Evolutionary conservation across 2,113 vertebrate species (phyloP).

Genomic region (Caretta caretta): DNA sequence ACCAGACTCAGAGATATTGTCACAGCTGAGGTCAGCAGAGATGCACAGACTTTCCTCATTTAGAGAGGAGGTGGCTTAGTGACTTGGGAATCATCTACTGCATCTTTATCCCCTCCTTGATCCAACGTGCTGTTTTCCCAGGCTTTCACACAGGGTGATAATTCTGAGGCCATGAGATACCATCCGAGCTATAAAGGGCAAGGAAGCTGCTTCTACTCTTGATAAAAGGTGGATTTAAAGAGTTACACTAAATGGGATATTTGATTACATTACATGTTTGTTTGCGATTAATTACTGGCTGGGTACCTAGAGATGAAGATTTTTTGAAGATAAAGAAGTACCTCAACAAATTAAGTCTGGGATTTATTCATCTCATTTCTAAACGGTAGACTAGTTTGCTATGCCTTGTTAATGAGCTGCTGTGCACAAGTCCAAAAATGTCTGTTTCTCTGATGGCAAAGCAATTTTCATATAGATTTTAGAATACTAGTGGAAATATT

Average conservation of each 20-base stretch:
- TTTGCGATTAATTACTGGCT: not conserved
- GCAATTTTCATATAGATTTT: not conserved
- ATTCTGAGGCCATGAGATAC: not conserved
- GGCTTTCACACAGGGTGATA: fast-evolving
- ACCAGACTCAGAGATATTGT: not conserved
- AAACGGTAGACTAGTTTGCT: too few relatives aligned
- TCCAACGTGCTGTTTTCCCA: slow-evolving; percentile 7
- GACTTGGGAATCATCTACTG: not conserved
- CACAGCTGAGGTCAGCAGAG: not conserved
- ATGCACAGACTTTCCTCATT: not conserved
- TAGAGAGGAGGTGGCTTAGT: not conserved
- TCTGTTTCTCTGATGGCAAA: not conserved
- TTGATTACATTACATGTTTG: not conserved
- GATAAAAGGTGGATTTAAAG: not conserved
- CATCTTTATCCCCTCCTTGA: not conserved
- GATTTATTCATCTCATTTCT: not conserved
- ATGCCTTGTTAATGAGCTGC: too few relatives aligned
- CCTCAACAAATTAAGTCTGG: not conserved
- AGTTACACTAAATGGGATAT: not conserved
- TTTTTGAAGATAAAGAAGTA: not conserved
- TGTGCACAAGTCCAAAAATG: not conserved
- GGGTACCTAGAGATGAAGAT: not conserved
- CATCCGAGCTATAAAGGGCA: not conserved
- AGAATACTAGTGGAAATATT: not conserved
- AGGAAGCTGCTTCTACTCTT: not conserved